Percentiles rank a stretch among this genome's conserved stretches.
Evolutionary conservation across 1,140 invertebrate species (phyloP).

Genomic region (Lysiphlebus fabarum): DNA sequence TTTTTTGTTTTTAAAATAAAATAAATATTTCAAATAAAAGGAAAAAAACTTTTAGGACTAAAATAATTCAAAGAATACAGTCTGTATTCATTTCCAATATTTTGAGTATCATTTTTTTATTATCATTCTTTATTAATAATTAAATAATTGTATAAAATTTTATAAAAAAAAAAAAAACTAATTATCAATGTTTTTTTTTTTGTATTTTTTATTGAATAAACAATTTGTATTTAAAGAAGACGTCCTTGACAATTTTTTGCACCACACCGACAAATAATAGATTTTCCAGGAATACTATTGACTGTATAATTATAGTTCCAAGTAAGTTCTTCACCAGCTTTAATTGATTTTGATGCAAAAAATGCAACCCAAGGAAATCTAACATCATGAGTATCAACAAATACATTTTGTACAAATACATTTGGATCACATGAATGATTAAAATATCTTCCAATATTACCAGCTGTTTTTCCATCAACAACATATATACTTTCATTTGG

Average conservation of each 20-base stretch:
- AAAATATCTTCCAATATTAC: conserved; percentile 93
- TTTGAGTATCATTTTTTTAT: too few species aligned
- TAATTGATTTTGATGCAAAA: conserved; percentile 83
- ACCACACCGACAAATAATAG: conserved; percentile 87
- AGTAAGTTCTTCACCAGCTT: conserved; percentile 90
- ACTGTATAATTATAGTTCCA: conserved; percentile 99
- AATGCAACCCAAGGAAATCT: conserved; percentile 97
- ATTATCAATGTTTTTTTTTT: too few species aligned
- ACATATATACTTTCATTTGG: conserved; percentile 82
- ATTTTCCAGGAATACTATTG: conserved; percentile 87
- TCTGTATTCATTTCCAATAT: too few species aligned
- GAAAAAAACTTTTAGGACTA: too few species aligned
- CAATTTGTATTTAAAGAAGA: conserved; percentile 68
- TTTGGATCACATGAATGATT: conserved; percentile 96
- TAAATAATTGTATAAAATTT: too few species aligned
- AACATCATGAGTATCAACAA: conserved; percentile 95
- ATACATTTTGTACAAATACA: conserved; percentile 96
- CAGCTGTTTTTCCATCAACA: conserved; percentile 94
- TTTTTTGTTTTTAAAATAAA: too few species aligned
- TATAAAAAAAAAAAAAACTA: too few species aligned
- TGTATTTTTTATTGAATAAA: too few species aligned
- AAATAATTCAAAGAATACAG: too few species aligned
- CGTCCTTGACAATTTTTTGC: conserved; percentile 82
- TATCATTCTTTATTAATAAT: too few species aligned
- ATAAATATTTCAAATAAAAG: too few species aligned